These are phyloP conservation scores for Diachasmimorpha longicaudata DNA, from an alignment of 1,140 invertebrate species.

Conservation along the genomic window DNA sequence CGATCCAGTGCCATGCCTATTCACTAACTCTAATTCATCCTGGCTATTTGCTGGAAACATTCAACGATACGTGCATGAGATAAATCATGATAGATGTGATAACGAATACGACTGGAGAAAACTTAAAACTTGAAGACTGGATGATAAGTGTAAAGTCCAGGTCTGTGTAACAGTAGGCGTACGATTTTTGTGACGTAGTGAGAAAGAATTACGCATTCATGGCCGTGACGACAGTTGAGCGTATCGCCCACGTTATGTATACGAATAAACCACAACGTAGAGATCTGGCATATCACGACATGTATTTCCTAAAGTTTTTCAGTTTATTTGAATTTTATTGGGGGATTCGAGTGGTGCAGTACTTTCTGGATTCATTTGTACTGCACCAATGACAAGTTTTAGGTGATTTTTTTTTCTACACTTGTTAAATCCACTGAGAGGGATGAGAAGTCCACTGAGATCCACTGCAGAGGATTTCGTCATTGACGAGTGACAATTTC, in stretches of 20 bases:
- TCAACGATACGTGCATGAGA: not conserved
- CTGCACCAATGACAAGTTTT: too few relatives aligned
- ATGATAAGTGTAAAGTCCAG: conserved; percentile 9
- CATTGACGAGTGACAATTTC: too few relatives aligned
- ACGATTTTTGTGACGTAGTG: conserved; percentile 13
- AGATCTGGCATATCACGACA: not conserved
- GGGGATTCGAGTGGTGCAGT: not conserved
- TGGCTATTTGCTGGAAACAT: not conserved
- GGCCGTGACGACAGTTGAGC: conserved; percentile 28
- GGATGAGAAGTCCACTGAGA: not conserved
- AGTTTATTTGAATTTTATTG: not conserved
- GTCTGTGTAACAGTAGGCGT: not conserved
- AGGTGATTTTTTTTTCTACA: too few relatives aligned
- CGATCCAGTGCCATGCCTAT: not conserved
- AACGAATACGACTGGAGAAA: not conserved
- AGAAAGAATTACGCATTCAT: conserved; percentile 24
- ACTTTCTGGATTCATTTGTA: not conserved
- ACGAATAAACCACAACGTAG: conserved; percentile 25
- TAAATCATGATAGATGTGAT: not conserved
- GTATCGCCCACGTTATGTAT: conserved; percentile 28
- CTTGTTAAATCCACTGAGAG: too few relatives aligned
- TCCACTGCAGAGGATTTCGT: not conserved
- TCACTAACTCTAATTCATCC: not conserved
- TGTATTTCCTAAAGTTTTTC: not conserved
- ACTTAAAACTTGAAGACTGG: not conserved